phyloP scores from a whole-genome alignment of 2,797 vertebrate species.

The Champsocephalus esox region DNA sequence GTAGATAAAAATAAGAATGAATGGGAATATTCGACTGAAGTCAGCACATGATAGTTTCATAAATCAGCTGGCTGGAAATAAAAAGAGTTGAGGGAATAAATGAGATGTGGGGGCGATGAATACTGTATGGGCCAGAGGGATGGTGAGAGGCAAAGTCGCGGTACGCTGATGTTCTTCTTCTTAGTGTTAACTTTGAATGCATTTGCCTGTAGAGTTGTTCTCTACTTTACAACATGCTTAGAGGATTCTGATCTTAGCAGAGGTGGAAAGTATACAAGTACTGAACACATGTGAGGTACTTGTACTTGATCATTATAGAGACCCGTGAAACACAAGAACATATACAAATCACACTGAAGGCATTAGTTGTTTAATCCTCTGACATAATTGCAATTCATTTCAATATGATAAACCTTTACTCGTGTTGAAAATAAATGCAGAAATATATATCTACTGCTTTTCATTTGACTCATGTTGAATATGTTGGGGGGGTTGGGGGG shows the following conservation, averaged over 20 bases:
- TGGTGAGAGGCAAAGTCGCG: conserved; percentile 23
- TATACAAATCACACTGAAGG: too few relatives aligned
- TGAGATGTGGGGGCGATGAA: conserved; percentile 65
- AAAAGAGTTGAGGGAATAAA: conserved; percentile 63
- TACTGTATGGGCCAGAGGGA: conserved; percentile 65
- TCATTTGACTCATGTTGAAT: too few relatives aligned
- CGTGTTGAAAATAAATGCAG: too few relatives aligned
- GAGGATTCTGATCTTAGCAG: background rate
- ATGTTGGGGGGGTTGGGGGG: too few relatives aligned
- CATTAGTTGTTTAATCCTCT: too few relatives aligned
- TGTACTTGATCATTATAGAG: too few relatives aligned
- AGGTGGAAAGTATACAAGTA: too few relatives aligned
- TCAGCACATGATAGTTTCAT: conserved; percentile 67
- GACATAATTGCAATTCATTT: too few relatives aligned
- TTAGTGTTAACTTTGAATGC: background rate
- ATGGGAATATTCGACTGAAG: conserved; percentile 25
- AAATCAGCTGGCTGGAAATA: conserved; percentile 55
- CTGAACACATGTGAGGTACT: too few relatives aligned
- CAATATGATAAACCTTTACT: too few relatives aligned
- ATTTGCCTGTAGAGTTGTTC: background rate
- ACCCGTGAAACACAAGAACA: too few relatives aligned
- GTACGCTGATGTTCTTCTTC: background rate
- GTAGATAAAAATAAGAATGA: conserved; percentile 16
- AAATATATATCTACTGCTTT: too few relatives aligned
- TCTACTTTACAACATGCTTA: background rate